Evolutionary conservation across 2,888 invertebrate species (phyloP), one percentile per base, ranked within the genome.

Genomic region (Drosophila meridionalis): DNA sequence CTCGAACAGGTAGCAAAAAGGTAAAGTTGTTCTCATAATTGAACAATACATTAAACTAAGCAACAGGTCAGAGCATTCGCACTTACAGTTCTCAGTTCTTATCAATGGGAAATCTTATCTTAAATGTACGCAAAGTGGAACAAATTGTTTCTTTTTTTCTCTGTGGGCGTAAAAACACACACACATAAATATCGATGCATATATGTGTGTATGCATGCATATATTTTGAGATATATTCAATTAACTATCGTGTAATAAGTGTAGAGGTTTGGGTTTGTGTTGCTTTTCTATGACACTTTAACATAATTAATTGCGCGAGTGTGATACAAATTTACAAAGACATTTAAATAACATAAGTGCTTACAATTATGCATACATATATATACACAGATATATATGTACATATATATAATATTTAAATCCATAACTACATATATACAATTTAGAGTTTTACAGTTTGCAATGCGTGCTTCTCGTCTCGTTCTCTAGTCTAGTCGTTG

Each of bases 371-470:
- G 30, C 43, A 52, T 66, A 47, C 20, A 20, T 45, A 56, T 63
- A 52, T 50, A 26, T 36, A 26, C 0, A 12, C 12, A 52, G 0
- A 36, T 57, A 45, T 66, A 55, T 47, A 47, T 14, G 20, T 20
- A 20, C 20, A 30, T 32, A 65, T 42, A 65, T 64, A 61, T 63
- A 62, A 71, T 65, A 66, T 60, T 67, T 71, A 72, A 75, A 74
- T 80, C 80, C 71, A 83, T 82, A 80, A 70, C 79, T 72, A 78
- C 63, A 80, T 80, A 78, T 78, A 69, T 80, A 78, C 77, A 78
- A 30, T 62, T 63, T 14, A 69, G 26, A 50, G 38, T 52, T 76
- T 56, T 55, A 69, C 48, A 43, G 32, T 74, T 40, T 14, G 47
- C 64, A 72, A 47, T 66, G 73, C 58, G 76, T 50, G 59, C 65